Evolutionary conservation across 2,113 vertebrate species (phyloP), one percentile per base, ranked within the genome.

Genomic region (Sinocyclocheilus anshuiensis): DNA sequence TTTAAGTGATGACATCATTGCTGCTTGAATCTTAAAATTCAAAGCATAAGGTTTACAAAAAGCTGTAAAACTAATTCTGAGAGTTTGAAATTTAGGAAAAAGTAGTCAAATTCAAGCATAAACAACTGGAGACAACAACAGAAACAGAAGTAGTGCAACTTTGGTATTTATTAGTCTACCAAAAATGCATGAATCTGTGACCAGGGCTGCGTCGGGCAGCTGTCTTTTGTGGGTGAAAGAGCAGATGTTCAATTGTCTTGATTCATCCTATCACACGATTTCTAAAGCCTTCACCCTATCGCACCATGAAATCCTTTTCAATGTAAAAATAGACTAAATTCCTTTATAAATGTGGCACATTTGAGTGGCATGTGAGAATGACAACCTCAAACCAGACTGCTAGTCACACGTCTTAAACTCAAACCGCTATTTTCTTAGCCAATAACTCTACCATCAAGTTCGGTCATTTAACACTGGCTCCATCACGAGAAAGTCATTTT

Each of bases 161-260:
- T n/a, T 0, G 12, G 50, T n/a, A 59, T 39, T 59, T 59, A 48
- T 42, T 42, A 42, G 42, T 42, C 42, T 42, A 42, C 42, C 42
- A 42, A 8, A 42, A 42, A 57, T 22, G 29, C 29, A 39, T 53
- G 15, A 77, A 53, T 26, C 33, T 72, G 36, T 4, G 33, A 39
- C 8, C 33, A 9, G 15, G 13, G 18, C 4, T 74, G 18, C 2
- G 8, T 22, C 42, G 87, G 90, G 88, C 91, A 91, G 90, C 90
- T 87, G 89, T 79, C 80, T 83, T 90, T 89, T 91, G 91, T 90
- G 82, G 20, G 77, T 74, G 77, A 90, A 88, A 90, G 89, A 92
- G 93, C 94, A 94, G 93, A 92, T 94, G 94, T 92, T 92, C 93
- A 33, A 90, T 94, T 93, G 93, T 94, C 88, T 88, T 6, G 1